phyloP scores from a whole-genome alignment of 2,797 vertebrate species.

The Bradypodion pumilum region DNA sequence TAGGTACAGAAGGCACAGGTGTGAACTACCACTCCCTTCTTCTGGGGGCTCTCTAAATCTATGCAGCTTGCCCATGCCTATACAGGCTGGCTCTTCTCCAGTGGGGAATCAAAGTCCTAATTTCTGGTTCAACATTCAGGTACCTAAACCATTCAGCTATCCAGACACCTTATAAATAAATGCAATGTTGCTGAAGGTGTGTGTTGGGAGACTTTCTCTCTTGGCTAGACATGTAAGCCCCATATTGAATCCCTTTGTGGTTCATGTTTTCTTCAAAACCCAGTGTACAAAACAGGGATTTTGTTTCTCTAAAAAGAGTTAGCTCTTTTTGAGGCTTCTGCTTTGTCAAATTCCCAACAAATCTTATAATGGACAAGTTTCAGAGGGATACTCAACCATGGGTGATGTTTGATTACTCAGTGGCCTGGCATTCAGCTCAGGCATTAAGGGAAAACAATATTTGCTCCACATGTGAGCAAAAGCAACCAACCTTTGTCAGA shows the following conservation, averaged over 20 bases:
- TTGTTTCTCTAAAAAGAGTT: neutral
- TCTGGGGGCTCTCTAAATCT: too few species aligned
- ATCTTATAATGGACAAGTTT: neutral
- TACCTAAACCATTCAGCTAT: too few species aligned
- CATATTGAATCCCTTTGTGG: neutral
- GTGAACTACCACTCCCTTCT: too few species aligned
- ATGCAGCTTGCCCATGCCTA: too few species aligned
- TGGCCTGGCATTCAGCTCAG: neutral
- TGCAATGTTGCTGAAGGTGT: neutral
- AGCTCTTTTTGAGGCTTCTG: neutral
- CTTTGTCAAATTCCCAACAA: neutral
- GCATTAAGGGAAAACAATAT: neutral
- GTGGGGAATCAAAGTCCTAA: too few species aligned
- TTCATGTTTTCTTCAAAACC: neutral
- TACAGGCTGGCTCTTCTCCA: too few species aligned
- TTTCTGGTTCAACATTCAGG: too few species aligned
- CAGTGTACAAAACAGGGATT: neutral
- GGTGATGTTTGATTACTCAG: rapidly evolving
- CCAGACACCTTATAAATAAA: too few species aligned
- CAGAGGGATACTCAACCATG: neutral
- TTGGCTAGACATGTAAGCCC: rapidly evolving
- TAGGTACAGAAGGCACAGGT: too few species aligned
- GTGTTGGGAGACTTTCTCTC: neutral
- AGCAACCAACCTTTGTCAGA: conserved; percentile 20
- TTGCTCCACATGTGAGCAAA: neutral